phyloP scores from a whole-genome alignment of 1,140 invertebrate species.

The Uloborus diversus region DNA sequence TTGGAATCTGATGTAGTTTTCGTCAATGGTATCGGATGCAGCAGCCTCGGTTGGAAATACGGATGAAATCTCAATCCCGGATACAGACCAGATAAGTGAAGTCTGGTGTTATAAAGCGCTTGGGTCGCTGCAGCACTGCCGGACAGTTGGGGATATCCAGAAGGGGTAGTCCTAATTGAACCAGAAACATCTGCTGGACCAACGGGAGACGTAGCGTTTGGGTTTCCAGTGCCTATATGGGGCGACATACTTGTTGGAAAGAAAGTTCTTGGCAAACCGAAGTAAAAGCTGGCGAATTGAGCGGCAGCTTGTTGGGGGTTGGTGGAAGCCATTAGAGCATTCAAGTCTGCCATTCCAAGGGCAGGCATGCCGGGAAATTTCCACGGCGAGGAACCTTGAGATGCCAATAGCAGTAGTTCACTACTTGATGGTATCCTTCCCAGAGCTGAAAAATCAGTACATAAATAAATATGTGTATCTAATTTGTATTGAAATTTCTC shows the following conservation, averaged over 20 bases:
- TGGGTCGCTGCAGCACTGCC: constrained; percentile 17
- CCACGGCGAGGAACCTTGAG: constrained; percentile 43
- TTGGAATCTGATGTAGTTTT: constrained; percentile 2
- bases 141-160: background rate
- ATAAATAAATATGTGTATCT: too few species aligned
- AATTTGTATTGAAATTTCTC: too few species aligned
- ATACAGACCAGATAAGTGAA: constrained; percentile 38
- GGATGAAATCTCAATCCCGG: constrained; percentile 50
- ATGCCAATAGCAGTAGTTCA: constrained; percentile 52
- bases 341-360: constrained; percentile 40
- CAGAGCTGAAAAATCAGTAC: constrained; percentile 29
- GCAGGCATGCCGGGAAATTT: constrained; percentile 42
- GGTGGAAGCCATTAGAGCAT: constrained; percentile 25
- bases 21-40: constrained; percentile 12
- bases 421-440: constrained; percentile 56
- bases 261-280: constrained; percentile 46
- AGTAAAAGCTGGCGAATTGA: constrained; percentile 49
- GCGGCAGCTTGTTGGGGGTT: constrained; percentile 40
- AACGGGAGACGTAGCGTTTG: background rate
- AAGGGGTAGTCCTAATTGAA: background rate
- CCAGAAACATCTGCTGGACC: background rate
- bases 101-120: constrained; percentile 27
- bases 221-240: background rate
- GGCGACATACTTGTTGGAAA: constrained; percentile 5
- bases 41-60: constrained; percentile 40